Evolutionary conservation across 2,113 vertebrate species (phyloP).

Genomic region (Sander vitreus): DNA sequence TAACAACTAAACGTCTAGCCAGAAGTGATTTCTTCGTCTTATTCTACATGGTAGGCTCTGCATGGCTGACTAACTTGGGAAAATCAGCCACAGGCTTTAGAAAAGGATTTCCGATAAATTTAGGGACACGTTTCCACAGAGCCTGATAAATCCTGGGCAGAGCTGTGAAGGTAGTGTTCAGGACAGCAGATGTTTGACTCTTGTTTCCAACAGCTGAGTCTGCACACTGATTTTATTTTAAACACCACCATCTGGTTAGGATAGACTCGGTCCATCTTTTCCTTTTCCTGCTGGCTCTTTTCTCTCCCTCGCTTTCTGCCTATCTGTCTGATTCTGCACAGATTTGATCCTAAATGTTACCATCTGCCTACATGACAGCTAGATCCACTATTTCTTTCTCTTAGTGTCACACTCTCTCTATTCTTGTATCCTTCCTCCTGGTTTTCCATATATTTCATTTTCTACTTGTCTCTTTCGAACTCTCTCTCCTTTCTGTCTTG

Average conservation of each 20-base stretch:
- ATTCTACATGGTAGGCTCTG: not conserved
- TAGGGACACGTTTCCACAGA: constrained; percentile 43
- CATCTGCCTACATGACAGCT: constrained; percentile 37
- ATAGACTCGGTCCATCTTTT: constrained; percentile 59
- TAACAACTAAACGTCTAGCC: not conserved
- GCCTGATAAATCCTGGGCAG: constrained; percentile 42
- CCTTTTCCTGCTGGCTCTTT: constrained; percentile 22
- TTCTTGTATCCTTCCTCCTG: not conserved
- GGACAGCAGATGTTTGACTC: constrained; percentile 77
- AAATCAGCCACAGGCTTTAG: constrained; percentile 42
- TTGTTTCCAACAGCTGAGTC: constrained; percentile 80
- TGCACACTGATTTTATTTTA: constrained; percentile 79
- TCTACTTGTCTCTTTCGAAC: not conserved
- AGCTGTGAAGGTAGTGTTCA: constrained; percentile 35
- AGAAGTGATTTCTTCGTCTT: not conserved
- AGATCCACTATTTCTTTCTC: constrained; percentile 4
- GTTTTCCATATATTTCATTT: constrained; percentile 5
- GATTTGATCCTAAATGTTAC: constrained; percentile 28
- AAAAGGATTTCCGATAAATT: constrained; percentile 47
- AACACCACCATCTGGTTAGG: constrained; percentile 75
- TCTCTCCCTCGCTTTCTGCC: not conserved
- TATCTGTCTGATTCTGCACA: constrained; percentile 48
- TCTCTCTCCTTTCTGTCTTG: constrained; percentile 26
- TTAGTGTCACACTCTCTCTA: not conserved
- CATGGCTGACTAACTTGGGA: constrained; percentile 7